A percentile compares a stretch with the other conserved stretches of the same genome.
These are phyloP conservation scores for Ictidomys tridecemlineatus DNA, from an alignment of 2,113 vertebrate species.

Conservation along the genomic window DNA sequence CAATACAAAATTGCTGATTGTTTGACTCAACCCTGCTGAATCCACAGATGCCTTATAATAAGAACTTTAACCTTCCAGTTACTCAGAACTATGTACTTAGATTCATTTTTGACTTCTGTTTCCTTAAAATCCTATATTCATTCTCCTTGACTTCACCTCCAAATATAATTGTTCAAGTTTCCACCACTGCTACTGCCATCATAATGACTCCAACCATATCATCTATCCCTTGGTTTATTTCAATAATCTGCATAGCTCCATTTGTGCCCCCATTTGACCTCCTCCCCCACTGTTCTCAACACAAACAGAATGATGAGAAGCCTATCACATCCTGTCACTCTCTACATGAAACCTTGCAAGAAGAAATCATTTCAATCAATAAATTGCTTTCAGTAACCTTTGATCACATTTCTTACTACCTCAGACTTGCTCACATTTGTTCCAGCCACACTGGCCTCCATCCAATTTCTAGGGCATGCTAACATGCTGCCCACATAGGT, in stretches of 20 bases:
- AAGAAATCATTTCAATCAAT: background rate
- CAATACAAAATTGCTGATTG: background rate
- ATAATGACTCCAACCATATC: background rate
- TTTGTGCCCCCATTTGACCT: too few species aligned
- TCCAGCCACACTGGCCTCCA: background rate
- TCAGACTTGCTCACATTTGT: background rate
- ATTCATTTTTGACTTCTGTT: background rate
- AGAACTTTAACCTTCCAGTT: background rate
- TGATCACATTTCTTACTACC: background rate
- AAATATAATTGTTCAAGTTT: background rate
- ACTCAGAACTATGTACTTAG: background rate
- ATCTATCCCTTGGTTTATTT: background rate
- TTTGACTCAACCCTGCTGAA: background rate
- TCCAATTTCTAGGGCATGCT: background rate
- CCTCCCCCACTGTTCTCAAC: background rate
- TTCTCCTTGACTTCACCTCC: background rate
- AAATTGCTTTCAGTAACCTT: background rate
- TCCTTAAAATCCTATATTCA: background rate
- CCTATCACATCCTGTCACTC: background rate
- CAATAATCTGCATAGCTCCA: too few species aligned
- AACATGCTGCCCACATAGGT: background rate
- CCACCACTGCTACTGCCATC: background rate
- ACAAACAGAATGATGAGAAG: background rate
- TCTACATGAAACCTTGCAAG: background rate
- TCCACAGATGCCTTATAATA: background rate